Evolutionary conservation across 2,888 invertebrate genomes (phyloP), one percentile per base, ranked within the genome.

Genomic region (Pemphredon lugubris): DNA sequence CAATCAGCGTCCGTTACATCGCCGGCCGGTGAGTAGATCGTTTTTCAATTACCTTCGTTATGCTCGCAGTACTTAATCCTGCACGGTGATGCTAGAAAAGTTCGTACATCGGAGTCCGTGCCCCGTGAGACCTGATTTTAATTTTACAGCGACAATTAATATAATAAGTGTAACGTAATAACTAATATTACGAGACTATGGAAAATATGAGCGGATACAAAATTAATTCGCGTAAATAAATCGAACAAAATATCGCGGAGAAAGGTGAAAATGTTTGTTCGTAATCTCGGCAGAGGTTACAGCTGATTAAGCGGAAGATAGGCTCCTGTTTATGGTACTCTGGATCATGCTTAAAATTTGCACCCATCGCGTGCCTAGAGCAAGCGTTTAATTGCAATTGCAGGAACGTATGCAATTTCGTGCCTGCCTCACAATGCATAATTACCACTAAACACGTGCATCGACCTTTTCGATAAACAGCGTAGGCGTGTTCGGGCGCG

Each of bases 1-100:
- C 86, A 87, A 78, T 80, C 85, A 7, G 75, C 79, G n/a, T 77
- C 86, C 21, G 75, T 83, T 7, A 85, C 85, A 0, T 89, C 88
- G 34, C 87, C 87, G n/a, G 83, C 87, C 26, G 88, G 88, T 88
- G 74, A 77, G 83, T 63, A 26, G 21, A 30, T n/a, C 4, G 4
- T 34, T 34, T 1, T 40, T 40, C 16, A 16, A 40, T 18, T 2
- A 40, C 16, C 5, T n/a, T n/a, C n/a, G n/a, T n/a, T n/a, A n/a
- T n/a, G n/a, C n/a, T n/a, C n/a, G n/a, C n/a, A n/a, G n/a, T n/a
- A n/a, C n/a, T n/a, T n/a, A n/a, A n/a, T n/a, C n/a, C n/a, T n/a
- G n/a, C n/a, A n/a, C n/a, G n/a, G n/a, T n/a, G n/a, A n/a, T n/a
- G n/a, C n/a, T n/a, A n/a, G n/a, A n/a, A n/a, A n/a, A n/a, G n/a